Percentiles rank a stretch among this genome's conserved stretches.
Evolutionary conservation across 1,140 invertebrate species (phyloP).

Genomic region (Lasaia peninsularis): DNA sequence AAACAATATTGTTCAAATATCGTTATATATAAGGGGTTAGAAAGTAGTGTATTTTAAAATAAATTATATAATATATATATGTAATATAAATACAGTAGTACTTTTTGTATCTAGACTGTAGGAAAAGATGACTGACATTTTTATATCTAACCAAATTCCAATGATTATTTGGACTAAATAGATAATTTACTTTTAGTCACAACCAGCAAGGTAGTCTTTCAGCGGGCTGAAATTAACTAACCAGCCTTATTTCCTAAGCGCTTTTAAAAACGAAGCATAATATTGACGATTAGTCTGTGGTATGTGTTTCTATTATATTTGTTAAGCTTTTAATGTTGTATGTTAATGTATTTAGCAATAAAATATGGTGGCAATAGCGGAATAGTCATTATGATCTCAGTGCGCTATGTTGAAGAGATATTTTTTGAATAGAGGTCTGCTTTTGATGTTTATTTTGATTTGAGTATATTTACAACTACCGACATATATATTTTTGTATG

Average conservation of each 20-base stretch:
- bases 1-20: too few species aligned
- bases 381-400: conserved; percentile 60
- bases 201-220: not conserved
- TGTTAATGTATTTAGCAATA: conserved; percentile 15
- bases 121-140: too few species aligned
- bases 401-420: conserved; percentile 26
- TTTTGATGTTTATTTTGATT: not conserved
- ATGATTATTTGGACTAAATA: not conserved
- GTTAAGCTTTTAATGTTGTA: conserved; percentile 21
- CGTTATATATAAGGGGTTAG: too few species aligned
- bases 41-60: too few species aligned
- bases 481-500: conserved; percentile 1
- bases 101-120: too few species aligned
- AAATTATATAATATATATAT: too few species aligned
- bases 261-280: conserved; percentile 27
- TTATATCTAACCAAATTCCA: not conserved
- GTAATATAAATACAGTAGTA: too few species aligned
- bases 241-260: conserved; percentile 11
- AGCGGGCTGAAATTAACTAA: not conserved
- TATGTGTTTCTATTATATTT: conserved; percentile 25
- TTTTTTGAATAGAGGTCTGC: conserved; percentile 16
- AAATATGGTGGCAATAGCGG: conserved; percentile 38
- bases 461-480: not conserved
- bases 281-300: conserved; percentile 24
- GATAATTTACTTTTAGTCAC: not conserved